Base-by-base conservation (phyloP, 2,797 vertebrate species). In the Hirundo rustica region DNA sequence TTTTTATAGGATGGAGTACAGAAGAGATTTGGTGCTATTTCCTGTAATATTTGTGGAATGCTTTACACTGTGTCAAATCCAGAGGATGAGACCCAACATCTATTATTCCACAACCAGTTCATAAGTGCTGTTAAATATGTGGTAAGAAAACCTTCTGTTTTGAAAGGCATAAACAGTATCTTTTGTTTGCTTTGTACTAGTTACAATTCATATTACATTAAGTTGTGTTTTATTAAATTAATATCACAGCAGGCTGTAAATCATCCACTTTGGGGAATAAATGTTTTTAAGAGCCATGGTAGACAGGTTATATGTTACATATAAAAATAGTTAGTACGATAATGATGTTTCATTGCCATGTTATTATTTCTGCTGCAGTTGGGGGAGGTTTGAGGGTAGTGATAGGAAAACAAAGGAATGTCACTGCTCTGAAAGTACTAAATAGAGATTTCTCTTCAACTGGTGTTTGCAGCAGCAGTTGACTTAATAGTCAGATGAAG, bases 41-140 rank as follows among this genome's bases (percentile, higher is more conserved):
- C 99, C 88, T 99, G 99, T 97, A 98, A 97, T 85, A 97, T 99
- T 93, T 99, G 99, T 98, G 99, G 99, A 97, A 99, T 99, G 99
- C 98, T 99, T 73, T 99, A 99, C 85, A 99, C 99, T 30, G 98
- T 98, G 53, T 98, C 99, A 96, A 99, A 99, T 97, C 98, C 99
- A 9, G 99, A 99, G 93, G 99, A 99, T 91, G 99, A 99, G 97
- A 98, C 99, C 42, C 99, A 99, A 57, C 99, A 99, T 96, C 97
- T 99, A 55, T 98, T 99, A 48, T 99, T 99, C 96, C 99, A 99
- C 98, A 99, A 99, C 97, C 99, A 99, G 97, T 99, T 99, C 97
- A 98, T 99, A 98, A 99, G 99, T 89, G 99, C 99, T 85, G 99
- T 99, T 91, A 99, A 98, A 98, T 99, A 99, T 26, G 99, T 99